Evolutionary conservation across 2,797 vertebrate genomes (phyloP).

Genomic region (Pseudochaenichthys georgianus): DNA sequence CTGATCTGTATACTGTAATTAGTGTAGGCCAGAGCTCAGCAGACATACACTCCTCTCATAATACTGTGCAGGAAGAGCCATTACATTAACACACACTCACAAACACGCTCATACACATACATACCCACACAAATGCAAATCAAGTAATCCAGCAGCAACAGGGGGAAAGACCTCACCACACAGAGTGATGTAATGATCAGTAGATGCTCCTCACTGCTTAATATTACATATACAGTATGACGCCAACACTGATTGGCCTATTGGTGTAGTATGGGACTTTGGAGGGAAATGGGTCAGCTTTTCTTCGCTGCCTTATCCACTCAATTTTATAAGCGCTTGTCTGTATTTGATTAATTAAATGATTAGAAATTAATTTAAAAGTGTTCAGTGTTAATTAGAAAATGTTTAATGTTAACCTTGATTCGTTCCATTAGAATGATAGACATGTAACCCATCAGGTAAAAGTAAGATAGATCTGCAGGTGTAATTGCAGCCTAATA

Average conservation of each 20-base stretch:
- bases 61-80: constrained; percentile 26
- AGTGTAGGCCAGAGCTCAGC: constrained; percentile 56
- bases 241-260: constrained; percentile 12
- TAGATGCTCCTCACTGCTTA: constrained; percentile 15
- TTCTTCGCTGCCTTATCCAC: constrained; percentile 17
- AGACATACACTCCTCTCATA: constrained; percentile 51
- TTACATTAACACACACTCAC: constrained; percentile 1
- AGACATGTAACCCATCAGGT: neutral
- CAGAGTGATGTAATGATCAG: constrained; percentile 26
- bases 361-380: neutral
- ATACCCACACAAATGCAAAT: constrained; percentile 10
- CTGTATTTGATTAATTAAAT: neutral
- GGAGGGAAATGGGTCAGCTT: neutral
- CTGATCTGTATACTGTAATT: constrained; percentile 66
- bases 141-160: constrained; percentile 25
- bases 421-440: constrained; percentile 5
- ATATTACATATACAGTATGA: constrained; percentile 17
- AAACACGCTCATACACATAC: constrained; percentile 23
- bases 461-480: neutral
- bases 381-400: constrained; percentile 7
- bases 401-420: constrained; percentile 1
- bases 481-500: neutral
- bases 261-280: neutral
- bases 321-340: neutral
- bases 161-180: neutral